phyloP scores from a whole-genome alignment of 2,113 vertebrate species.

The Acrocephalus arundinaceus region DNA sequence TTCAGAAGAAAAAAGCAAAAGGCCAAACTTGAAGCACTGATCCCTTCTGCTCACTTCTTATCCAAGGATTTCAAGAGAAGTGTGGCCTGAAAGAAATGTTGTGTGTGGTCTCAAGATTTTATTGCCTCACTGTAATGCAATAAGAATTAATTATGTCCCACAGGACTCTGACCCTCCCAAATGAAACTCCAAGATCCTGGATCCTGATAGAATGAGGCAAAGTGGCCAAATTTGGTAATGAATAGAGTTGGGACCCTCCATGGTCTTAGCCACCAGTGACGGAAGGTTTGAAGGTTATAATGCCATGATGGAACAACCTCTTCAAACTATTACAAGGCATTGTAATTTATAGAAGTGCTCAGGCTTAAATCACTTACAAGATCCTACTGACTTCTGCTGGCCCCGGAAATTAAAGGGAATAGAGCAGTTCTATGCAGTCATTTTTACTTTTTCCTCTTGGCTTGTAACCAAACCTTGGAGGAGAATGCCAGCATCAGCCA shows the following conservation, averaged over 20 bases:
- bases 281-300: background rate
- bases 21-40: background rate
- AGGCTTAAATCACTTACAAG: background rate
- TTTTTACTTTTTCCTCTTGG: background rate
- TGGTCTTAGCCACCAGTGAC: background rate
- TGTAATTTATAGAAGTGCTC: background rate
- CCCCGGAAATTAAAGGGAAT: background rate
- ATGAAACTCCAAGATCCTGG: background rate
- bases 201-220: background rate
- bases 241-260: background rate
- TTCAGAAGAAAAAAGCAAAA: background rate
- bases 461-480: background rate
- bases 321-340: background rate
- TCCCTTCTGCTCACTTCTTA: background rate
- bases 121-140: slow-evolving; percentile 15
- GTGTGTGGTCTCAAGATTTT: slow-evolving; percentile 51
- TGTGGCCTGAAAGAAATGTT: slow-evolving; percentile 5
- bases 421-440: background rate
- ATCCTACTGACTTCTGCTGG: background rate
- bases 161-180: background rate
- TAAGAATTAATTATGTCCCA: slow-evolving; percentile 3
- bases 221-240: slow-evolving; percentile 13
- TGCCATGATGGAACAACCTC: background rate
- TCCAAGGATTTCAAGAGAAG: background rate
- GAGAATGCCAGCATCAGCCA: background rate